phyloP scores from a whole-genome alignment of 2,888 invertebrate species.

The Dusona sp. region DNA sequence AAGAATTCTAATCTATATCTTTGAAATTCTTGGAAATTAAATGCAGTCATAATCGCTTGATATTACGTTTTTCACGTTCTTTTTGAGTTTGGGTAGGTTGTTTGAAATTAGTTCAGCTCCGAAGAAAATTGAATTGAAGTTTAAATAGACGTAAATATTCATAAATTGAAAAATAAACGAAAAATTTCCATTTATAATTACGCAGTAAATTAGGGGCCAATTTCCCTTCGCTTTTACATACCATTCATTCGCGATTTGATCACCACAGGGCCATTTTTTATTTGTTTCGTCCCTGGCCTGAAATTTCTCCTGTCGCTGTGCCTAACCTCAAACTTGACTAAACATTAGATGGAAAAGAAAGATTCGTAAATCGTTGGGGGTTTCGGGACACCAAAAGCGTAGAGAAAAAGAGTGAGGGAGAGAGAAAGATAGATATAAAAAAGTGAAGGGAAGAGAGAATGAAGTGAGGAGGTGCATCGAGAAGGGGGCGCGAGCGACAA shows the following conservation, averaged over 20 bases:
- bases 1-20: not conserved
- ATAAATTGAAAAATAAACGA: not conserved
- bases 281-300: slow-evolving; percentile 1
- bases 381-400: slow-evolving; percentile 9
- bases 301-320: not conserved
- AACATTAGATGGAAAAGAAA: not conserved
- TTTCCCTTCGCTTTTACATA: not conserved
- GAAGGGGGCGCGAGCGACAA: slow-evolving; percentile 44
- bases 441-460: slow-evolving; percentile 12
- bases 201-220: not conserved
- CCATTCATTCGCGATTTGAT: not conserved
- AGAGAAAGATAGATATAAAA: not conserved
- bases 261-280: not conserved
- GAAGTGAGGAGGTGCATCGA: slow-evolving; percentile 13
- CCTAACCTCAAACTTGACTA: not conserved
- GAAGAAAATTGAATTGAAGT: not conserved
- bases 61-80: not conserved
- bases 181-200: not conserved
- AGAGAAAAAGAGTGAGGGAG: not conserved
- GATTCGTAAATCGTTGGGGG: not conserved
- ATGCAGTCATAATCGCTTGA: not conserved
- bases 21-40: not conserved
- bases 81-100: not conserved
- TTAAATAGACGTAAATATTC: not conserved
- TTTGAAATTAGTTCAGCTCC: not conserved